Base-by-base conservation (phyloP, 2,888 invertebrate genomes). In the Stenodera caucasica region DNA sequence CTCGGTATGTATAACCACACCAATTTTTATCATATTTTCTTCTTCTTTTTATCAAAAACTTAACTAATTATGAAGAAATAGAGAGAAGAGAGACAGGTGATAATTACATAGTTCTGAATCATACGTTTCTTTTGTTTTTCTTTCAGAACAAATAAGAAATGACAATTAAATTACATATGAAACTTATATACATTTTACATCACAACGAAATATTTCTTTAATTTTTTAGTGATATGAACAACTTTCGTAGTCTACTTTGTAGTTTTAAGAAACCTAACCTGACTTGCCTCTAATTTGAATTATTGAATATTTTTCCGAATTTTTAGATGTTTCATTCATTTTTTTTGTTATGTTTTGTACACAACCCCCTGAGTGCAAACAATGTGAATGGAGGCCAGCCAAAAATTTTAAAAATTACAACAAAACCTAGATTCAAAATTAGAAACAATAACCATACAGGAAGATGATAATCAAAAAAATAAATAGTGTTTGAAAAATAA, bases 361-460 rank as follows among this genome's bases (percentile, higher is more conserved):
- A 53, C 14, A 53, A 26, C 35, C 74, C 77, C 79, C 83, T 82
- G 88, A 89, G 90, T 90, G 90, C 90, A 90, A 90, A 90, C 90
- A 90, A 90, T 90, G 90, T 90, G 90, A 88, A 85, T 90, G 89
- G 89, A 89, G 88, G 89, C 90, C 88, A 88, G 87, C 86, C 75
- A 76, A 78, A 79, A 63, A 32, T 32, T 18, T 33, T 49, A 62
- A 67, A 69, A 67, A 68, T 65, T 60, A 65, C 55, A 32, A 40
- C 7, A 9, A 53, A 35, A 53, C n/a, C n/a, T 14, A 11, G 32
- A 53, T 26, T 14, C 15, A 49, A 29, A 18, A 53, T 26, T 53
- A 11, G 12, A 53, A 15, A 33, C 32, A 14, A 18, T 3, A 26
- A 53, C 53, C 33, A 53, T 30, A 53, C 33, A 32, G 29, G 53